Percentiles rank a stretch among this genome's conserved stretches.
Evolutionary conservation across 2,888 invertebrate species (phyloP).

Genomic region (Parnassius smintheus): DNA sequence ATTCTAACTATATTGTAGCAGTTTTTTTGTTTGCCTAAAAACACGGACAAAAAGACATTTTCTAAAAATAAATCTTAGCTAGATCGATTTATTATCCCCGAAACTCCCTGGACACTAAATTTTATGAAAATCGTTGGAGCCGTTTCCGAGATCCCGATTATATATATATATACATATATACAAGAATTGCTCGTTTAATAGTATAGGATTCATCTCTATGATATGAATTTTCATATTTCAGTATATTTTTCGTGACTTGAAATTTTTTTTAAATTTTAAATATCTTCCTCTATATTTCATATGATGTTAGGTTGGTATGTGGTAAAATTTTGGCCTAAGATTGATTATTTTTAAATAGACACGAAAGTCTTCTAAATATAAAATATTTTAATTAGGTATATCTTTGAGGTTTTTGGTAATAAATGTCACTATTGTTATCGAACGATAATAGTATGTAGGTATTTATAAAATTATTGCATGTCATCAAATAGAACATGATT

Average conservation of each 20-base stretch:
- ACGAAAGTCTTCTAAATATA: constrained; percentile 17
- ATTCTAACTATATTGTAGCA: no score
- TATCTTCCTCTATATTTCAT: constrained; percentile 48
- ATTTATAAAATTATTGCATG: neutral
- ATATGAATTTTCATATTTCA: no score
- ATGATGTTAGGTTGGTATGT: constrained; percentile 45
- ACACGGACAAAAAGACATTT: no score
- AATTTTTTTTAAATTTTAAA: constrained; percentile 50
- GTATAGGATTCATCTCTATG: constrained; percentile 52
- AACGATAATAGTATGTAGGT: constrained; percentile 2
- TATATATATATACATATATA: no score
- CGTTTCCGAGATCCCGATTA: no score
- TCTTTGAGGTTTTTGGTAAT: neutral
- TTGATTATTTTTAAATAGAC: constrained; percentile 29
- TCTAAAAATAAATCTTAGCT: no score
- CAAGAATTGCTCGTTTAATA: no score
- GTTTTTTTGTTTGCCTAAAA: no score
- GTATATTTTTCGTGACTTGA: constrained; percentile 30
- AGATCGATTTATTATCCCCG: no score
- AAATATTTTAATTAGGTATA: constrained; percentile 4
- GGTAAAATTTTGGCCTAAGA: constrained; percentile 34
- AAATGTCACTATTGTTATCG: constrained; percentile 7
- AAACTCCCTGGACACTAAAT: no score
- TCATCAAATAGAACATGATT: no score
- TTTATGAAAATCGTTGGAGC: no score